A percentile compares a stretch with the other conserved stretches of the same genome.
Evolutionary conservation across 2,797 vertebrate species (phyloP).

Genomic region (Dicrostonyx torquatus): DNA sequence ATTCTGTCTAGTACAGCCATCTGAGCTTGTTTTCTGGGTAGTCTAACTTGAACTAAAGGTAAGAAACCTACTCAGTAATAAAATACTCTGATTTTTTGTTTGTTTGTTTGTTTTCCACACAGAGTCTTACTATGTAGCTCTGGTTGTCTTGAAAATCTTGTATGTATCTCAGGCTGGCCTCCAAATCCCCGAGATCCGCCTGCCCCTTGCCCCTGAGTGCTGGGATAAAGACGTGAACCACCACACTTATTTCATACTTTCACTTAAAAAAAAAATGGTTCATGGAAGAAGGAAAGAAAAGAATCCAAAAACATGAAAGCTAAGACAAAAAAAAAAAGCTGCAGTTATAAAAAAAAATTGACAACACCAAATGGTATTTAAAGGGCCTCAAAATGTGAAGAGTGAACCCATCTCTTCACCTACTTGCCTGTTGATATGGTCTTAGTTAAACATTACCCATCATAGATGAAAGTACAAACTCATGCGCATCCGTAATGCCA

Average conservation of each 20-base stretch:
- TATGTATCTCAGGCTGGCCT: neutral
- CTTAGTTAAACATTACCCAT: slow-evolving; percentile 45
- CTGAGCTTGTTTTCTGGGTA: neutral
- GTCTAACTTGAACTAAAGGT: slow-evolving; percentile 35
- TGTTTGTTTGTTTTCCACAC: neutral
- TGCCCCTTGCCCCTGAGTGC: neutral
- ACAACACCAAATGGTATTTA: neutral
- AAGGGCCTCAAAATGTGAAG: neutral
- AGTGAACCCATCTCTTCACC: neutral
- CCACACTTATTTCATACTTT: neutral
- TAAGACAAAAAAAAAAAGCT: slow-evolving; percentile 35
- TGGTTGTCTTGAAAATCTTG: neutral
- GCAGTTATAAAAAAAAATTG: slow-evolving; percentile 11
- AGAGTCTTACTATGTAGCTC: neutral
- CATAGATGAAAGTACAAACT: slow-evolving; percentile 29
- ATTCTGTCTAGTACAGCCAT: neutral
- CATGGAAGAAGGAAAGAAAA: neutral
- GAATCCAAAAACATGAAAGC: neutral
- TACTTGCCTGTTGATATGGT: neutral
- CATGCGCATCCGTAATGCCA: neutral
- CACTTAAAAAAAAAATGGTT: neutral
- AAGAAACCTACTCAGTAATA: slow-evolving; percentile 22
- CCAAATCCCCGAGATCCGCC: neutral
- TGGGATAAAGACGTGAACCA: neutral
- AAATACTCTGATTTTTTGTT: neutral